phyloP scores from a whole-genome alignment of 1,140 invertebrate species.

The Rhopalosiphum padi region DNA sequence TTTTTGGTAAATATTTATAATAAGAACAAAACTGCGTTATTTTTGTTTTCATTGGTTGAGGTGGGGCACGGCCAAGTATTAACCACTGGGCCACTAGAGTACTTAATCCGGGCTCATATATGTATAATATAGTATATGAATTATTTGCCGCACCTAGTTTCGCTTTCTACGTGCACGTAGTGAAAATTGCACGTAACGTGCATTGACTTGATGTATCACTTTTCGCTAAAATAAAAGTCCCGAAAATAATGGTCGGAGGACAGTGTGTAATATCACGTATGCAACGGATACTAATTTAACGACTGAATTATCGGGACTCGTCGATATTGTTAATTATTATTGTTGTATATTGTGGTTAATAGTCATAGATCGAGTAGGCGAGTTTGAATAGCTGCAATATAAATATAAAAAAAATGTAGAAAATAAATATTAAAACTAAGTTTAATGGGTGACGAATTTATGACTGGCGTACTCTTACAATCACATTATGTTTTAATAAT shows the following conservation, averaged over 20 bases:
- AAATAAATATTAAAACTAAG: constrained; percentile 5
- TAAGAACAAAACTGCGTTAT: not conserved
- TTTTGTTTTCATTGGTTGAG: not conserved
- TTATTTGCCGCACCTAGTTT: not conserved
- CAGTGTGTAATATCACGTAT: not conserved
- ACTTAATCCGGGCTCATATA: not conserved
- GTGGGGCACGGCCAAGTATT: not conserved
- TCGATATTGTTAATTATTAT: not conserved
- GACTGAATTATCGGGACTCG: not conserved
- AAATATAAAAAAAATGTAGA: not conserved
- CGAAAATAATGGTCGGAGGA: not conserved
- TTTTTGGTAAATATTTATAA: not conserved
- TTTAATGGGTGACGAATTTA: not conserved
- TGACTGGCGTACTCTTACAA: not conserved
- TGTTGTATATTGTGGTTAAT: not conserved
- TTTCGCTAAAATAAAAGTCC: not conserved
- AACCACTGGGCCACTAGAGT: not conserved
- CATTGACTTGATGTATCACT: not conserved
- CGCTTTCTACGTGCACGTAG: not conserved
- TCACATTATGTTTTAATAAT: not conserved
- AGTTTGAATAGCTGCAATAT: not conserved
- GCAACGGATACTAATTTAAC: not conserved
- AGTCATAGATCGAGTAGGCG: not conserved
- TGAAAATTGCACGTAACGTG: not conserved
- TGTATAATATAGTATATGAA: not conserved